Percentiles rank a stretch among this genome's conserved stretches.
These are phyloP conservation scores for Callaeas wilsoni DNA, from an alignment of 2,113 vertebrate species.

Conservation along the genomic window DNA sequence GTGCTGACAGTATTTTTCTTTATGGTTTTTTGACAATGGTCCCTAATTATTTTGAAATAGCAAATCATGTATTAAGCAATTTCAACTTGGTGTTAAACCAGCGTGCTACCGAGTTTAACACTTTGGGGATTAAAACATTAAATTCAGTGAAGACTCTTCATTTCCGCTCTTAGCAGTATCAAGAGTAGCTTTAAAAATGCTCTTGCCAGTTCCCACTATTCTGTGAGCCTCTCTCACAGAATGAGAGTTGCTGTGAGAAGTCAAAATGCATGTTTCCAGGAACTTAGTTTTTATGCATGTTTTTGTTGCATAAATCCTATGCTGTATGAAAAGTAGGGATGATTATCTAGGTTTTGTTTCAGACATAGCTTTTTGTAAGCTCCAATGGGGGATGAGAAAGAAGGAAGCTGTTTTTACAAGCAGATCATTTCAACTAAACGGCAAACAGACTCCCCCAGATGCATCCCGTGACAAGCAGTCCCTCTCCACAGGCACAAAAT, in stretches of 20 bases:
- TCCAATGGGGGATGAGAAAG: background rate
- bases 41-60: background rate
- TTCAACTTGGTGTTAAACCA: background rate
- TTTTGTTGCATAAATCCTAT: background rate
- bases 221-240: background rate
- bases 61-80: background rate
- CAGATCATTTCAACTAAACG: background rate
- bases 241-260: background rate
- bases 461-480: background rate
- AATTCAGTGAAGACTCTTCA: background rate
- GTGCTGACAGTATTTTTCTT: background rate
- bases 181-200: background rate
- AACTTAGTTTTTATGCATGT: background rate
- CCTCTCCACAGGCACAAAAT: background rate
- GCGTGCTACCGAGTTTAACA: accelerated
- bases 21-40: background rate
- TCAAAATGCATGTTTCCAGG: background rate
- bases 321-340: background rate
- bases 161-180: background rate
- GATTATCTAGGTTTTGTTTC: background rate
- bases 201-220: background rate
- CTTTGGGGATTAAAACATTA: background rate
- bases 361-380: background rate
- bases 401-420: background rate
- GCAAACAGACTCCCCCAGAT: background rate